Conservation (phyloP, 1,140 invertebrate species). For the Drosophila gunungcola region DNA sequence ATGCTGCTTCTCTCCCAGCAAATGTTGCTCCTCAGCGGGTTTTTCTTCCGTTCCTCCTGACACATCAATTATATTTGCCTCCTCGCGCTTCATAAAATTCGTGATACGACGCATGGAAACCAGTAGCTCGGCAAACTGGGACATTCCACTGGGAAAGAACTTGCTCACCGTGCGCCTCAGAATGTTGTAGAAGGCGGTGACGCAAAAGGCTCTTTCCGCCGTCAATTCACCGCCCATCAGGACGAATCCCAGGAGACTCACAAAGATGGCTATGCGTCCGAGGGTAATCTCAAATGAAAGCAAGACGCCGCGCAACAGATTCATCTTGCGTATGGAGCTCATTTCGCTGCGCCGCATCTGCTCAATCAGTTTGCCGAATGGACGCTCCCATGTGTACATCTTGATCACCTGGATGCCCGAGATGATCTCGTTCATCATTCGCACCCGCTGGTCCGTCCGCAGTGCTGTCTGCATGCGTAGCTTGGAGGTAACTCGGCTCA, state of each 20-base stretch:
- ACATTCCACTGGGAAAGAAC: conserved; percentile 88
- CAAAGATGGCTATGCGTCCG: conserved; percentile 91
- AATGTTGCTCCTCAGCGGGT: conserved; percentile 16
- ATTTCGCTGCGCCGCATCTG: conserved; percentile 86
- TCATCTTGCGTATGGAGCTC: conserved; percentile 87
- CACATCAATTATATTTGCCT: conserved; percentile 80
- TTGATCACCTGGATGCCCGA: conserved; percentile 93
- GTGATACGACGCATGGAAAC: conserved; percentile 89
- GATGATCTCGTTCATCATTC: conserved; percentile 95
- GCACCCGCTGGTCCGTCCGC: conserved; percentile 92
- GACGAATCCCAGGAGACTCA: conserved; percentile 91
- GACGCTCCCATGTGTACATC: conserved; percentile 95
- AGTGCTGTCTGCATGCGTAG: conserved; percentile 88
- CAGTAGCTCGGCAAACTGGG: conserved; percentile 88
- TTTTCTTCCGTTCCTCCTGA: conserved; percentile 30
- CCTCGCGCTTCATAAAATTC: conserved; percentile 88
- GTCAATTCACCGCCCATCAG: conserved; percentile 86
- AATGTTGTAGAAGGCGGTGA: conserved; percentile 90
- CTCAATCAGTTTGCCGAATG: conserved; percentile 88
- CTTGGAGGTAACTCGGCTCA: conserved; percentile 89
- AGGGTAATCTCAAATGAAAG: conserved; percentile 90
- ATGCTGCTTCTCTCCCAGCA: conserved; percentile 11
- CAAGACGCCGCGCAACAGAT: conserved; percentile 89
- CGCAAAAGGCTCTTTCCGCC: conserved; percentile 90
- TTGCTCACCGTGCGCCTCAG: conserved; percentile 90